These are phyloP conservation scores for Trissonchulus sp. DNA, from an alignment of 2,888 invertebrate genomes.

Conservation along the genomic window DNA sequence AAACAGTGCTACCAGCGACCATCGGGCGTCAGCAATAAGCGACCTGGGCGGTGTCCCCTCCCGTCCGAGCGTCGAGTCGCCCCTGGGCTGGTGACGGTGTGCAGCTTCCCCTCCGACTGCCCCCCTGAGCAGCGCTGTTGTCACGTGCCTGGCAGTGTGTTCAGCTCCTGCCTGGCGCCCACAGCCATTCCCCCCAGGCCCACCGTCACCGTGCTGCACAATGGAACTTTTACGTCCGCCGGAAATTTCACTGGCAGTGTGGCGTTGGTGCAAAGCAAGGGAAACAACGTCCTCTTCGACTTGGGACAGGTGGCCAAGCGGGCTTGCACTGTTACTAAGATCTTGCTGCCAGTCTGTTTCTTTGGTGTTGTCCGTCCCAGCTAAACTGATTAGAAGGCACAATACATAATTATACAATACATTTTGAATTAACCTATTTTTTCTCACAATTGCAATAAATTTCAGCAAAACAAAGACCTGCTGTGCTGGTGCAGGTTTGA, in stretches of 20 bases:
- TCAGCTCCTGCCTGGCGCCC: not conserved
- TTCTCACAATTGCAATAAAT: no score
- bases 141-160: not conserved
- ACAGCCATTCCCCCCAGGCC: not conserved
- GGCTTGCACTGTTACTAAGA: no score
- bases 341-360: no score
- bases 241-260: no score
- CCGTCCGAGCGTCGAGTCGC: not conserved
- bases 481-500: no score
- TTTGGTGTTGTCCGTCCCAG: no score
- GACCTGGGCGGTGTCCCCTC: not conserved
- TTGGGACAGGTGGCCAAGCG: no score
- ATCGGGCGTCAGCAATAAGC: not conserved
- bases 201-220: not conserved
- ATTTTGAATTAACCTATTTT: no score
- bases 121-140: not conserved
- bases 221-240: no score
- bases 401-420: no score
- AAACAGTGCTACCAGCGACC: not conserved
- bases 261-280: not conserved
- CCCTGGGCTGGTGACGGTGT: not conserved
- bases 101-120: not conserved
- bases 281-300: not conserved
- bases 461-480: no score
- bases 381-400: no score